These are phyloP conservation scores for Botia kubotai DNA, from an alignment of 2,797 vertebrate genomes.

Conservation along the genomic window DNA sequence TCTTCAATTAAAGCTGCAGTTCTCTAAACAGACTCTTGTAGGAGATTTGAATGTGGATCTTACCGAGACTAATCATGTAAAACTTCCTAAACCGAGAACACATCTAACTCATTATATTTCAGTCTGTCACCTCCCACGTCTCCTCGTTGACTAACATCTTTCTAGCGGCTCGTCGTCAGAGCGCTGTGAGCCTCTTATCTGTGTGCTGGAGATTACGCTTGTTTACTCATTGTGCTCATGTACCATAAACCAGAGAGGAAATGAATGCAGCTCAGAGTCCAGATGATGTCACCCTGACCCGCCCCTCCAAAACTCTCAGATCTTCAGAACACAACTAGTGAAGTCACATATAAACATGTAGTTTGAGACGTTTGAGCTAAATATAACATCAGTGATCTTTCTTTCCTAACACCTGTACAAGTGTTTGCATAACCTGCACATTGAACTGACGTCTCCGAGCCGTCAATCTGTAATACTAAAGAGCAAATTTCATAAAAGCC, in stretches of 20 bases:
- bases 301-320: not conserved
- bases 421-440: not conserved
- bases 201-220: constrained; percentile 16
- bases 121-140: constrained; percentile 6
- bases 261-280: constrained; percentile 14
- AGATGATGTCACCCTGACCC: constrained; percentile 18
- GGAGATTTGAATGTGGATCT: constrained; percentile 7
- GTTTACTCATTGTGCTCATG: constrained; percentile 38
- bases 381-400: not conserved
- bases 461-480: not conserved
- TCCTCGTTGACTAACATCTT: constrained; percentile 4
- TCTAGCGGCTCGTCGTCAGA: not conserved
- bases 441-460: not conserved
- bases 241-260: constrained; percentile 19
- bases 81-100: not conserved
- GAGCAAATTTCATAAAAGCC: constrained; percentile 4
- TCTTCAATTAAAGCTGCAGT: not conserved
- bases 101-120: constrained; percentile 11
- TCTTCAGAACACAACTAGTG: not conserved
- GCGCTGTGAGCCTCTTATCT: constrained; percentile 17
- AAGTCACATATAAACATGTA: not conserved
- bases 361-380: not conserved
- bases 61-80: not conserved
- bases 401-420: not conserved
- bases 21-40: not conserved